Evolutionary conservation across 2,888 invertebrate species (phyloP).

Genomic region (Vanessa cardui): DNA sequence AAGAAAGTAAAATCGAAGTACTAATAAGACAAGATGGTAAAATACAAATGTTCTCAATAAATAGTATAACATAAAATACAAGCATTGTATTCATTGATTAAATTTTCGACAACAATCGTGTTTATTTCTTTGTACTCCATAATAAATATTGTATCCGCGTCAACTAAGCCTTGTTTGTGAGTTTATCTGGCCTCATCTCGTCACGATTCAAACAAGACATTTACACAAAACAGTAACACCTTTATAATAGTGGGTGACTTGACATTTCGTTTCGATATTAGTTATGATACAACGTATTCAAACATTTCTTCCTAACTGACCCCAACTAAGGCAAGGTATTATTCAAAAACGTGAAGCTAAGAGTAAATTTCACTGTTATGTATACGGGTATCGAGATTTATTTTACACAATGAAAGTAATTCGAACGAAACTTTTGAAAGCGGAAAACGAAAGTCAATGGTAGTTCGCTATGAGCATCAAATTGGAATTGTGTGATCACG

Average conservation of each 20-base stretch:
- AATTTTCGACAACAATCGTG: constrained; percentile 32
- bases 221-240: constrained; percentile 60
- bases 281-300: constrained; percentile 50
- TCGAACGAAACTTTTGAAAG: constrained; percentile 51
- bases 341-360: constrained; percentile 59
- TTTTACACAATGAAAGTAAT: constrained; percentile 59
- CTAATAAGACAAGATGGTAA: neutral
- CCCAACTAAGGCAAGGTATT: constrained; percentile 37
- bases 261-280: constrained; percentile 53
- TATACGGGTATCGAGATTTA: constrained; percentile 43
- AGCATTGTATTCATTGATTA: constrained; percentile 20
- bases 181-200: constrained; percentile 64
- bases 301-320: constrained; percentile 42
- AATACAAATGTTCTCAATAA: neutral
- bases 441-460: constrained; percentile 65
- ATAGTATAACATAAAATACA: neutral
- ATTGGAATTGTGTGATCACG: constrained; percentile 52
- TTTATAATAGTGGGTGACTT: constrained; percentile 58
- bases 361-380: constrained; percentile 57
- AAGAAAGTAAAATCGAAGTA: neutral
- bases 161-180: constrained; percentile 52
- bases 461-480: constrained; percentile 48
- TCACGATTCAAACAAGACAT: constrained; percentile 72
- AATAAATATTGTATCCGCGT: constrained; percentile 59
- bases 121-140: constrained; percentile 43